Base-by-base conservation (phyloP, 23 tunicate genomes). In the Corella eumyota region DNA sequence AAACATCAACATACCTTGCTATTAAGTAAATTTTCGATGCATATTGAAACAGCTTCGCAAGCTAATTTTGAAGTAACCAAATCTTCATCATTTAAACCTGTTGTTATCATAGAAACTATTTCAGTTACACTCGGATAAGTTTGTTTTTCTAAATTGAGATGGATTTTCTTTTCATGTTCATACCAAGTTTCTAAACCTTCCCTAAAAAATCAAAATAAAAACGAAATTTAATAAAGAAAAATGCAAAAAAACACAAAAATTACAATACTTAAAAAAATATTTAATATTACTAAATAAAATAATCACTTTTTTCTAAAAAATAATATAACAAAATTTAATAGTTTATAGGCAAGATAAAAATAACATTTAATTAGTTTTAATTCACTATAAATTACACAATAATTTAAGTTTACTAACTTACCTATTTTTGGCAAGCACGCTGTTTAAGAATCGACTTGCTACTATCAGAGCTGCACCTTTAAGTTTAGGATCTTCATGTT, bases 401-500 rank as follows among this genome's bases (percentile, higher is more conserved):
- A n/a, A n/a, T n/a, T n/a, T n/a, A n/a, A n/a, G n/a, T n/a, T n/a
- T n/a, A 62, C 24, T 6, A 22, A 6, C 40, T 26, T 26, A 66
- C 71, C 71, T 66, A 60, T 69, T 44, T 31, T 33, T 22, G 20
- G 37, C 23, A 6, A 75, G 36, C 17, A 57, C 60, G 17, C 45
- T 25, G 3, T 36, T 27, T 29, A 75, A 36, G 57, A 49, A 66
- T 1, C 56, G 5, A 34, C 73, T 58, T 32, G 60, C 67, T 6
- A 66, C 4, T 20, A 34, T 30, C 20, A 79, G 32, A 3, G 40
- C 50, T 21, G 88, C 58, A 0, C 88, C 88, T 6, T 72, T 31
- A 1, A 79, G 25, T 45, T 79, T 63, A 17, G 88, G 88, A 51
- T 79, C 88, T 6, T 48, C 25, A 63, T 79, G 88, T 5, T 32